Evolutionary conservation across 2,888 invertebrate species (phyloP), one percentile per base, ranked within the genome.

Genomic region (Tolmerus cingulatus): DNA sequence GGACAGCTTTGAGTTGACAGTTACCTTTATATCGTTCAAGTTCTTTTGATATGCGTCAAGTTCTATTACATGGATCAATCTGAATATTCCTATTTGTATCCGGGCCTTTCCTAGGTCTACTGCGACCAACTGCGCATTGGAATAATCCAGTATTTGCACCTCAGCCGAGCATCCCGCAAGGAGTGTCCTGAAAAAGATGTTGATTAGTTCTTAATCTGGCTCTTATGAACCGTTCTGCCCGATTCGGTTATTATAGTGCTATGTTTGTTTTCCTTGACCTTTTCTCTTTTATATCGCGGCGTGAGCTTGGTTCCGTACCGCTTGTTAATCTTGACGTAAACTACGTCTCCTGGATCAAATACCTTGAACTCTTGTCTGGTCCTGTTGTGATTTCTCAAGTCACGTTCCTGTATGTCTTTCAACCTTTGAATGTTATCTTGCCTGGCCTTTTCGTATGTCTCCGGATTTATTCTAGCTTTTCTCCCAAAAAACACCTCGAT

Each of bases 31-130:
- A 19, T 86, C 74, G 8, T 27, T 55, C 43, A 46, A 79, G 16
- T 30, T 27, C 1, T n/a, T 74, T 14, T 74, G 27, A 30, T 76
- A 16, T 34, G 76, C 51, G 19, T 86, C 76, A 40, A 88, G 19
- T 30, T 88, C 84, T 19, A 88, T 84, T 16, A 84, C 82, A 66
- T 88, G 88, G 1, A 89, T 88, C 19, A 87, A 19, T 82, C 27
- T 87, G 46, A 86, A 88, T 46, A 12, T 82, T 84, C 78, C 87
- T 43, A 55, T 79, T 43, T 88, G 77, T 14, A 88, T 23, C 55
- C 76, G 81, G 46, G 88, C 88, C 34, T 55, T 79, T 5, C 87
- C 88, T 3, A 46, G 55, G 16, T 87, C 55, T 76, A 88, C 77
- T 55, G 87, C 51, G n/a, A 87, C 74, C 51, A 88, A 40, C 55